These are phyloP conservation scores for Drosophila barbarae DNA, from an alignment of 2,888 invertebrate species.

Conservation along the genomic window DNA sequence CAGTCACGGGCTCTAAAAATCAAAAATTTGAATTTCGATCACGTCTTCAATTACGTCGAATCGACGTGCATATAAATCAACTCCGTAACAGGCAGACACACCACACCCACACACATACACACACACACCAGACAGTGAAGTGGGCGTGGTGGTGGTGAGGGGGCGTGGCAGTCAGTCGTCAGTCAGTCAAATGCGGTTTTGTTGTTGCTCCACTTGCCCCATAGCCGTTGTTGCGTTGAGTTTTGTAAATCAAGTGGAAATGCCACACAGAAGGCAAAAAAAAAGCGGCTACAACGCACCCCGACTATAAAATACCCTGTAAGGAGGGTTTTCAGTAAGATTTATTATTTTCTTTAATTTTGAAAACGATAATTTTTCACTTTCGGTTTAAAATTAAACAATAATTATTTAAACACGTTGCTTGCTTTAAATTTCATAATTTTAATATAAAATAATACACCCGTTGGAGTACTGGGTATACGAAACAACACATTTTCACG, in stretches of 20 bases:
- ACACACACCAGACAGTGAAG: constrained; percentile 1
- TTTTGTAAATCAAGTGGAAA: constrained; percentile 75
- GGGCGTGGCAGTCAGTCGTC: constrained; percentile 42
- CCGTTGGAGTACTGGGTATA: neutral
- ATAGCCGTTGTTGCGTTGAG: constrained; percentile 51
- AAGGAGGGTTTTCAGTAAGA: too few species aligned
- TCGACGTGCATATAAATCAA: constrained; percentile 74
- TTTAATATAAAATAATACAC: neutral
- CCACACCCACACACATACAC: constrained; percentile 9
- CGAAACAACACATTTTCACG: constrained; percentile 2
- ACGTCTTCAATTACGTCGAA: constrained; percentile 74
- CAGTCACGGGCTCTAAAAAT: constrained; percentile 67
- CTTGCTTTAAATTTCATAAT: too few species aligned
- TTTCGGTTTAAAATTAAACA: neutral
- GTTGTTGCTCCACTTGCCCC: constrained; percentile 47
- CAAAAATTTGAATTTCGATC: constrained; percentile 75
- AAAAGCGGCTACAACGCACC: neutral
- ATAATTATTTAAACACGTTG: too few species aligned
- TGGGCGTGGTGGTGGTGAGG: neutral
- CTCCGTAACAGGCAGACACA: constrained; percentile 46
- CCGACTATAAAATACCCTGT: neutral
- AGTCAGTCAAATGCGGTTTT: constrained; percentile 70
- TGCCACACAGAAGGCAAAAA: constrained; percentile 47
- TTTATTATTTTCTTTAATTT: neutral
- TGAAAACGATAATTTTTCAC: neutral